Base-by-base conservation (phyloP, 2,888 invertebrate species). In the Ennomos fuscantarius region DNA sequence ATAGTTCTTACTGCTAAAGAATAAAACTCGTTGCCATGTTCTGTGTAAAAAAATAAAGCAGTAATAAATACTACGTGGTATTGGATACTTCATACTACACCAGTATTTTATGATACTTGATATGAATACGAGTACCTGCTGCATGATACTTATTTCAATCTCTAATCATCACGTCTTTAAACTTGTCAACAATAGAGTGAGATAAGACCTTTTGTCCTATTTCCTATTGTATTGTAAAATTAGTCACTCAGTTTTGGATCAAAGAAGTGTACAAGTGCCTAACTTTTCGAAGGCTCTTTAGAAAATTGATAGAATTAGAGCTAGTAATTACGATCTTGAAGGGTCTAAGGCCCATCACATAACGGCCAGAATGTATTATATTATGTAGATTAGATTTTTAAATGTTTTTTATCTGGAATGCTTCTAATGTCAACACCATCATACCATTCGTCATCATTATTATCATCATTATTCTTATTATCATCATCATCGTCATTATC, bases 221-320 rank as follows among this genome's bases (percentile, higher is more conserved):
- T 54, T 36, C 36, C 42, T 48, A 47, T 47, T 54, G 53, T 54
- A 35, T 35, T 48, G 55, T 44, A 37, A 39, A 47, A 55, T 55
- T 48, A 39, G 39, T 24, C 49, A 43, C 49, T 49, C 55, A 44
- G 9, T 36, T n/a, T 54, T 47, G 32, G 15, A 36, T 37, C 15
- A 36, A 31, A n/a, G n/a, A 32, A 12, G 36, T 33, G n/a, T 13
- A 32, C 54, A 32, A 46, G 53, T 46, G 47, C 9, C 24, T 12
- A 54, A 43, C 47, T 48, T 48, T 49, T 44, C 44, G 40, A 49
- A 39, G 9, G 11, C 39, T 39, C 8, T 42, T 10, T 34, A 11
- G 43, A 44, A 44, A 37, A 36, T 37, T 12, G 42, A 10, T 13
- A 39, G 12, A n/a, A n/a, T n/a, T n/a, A n/a, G n/a, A n/a, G n/a